Percentiles rank a stretch among this genome's conserved stretches.
phyloP scores from a whole-genome alignment of 2,888 invertebrate genomes.

The Pteria penguin region DNA sequence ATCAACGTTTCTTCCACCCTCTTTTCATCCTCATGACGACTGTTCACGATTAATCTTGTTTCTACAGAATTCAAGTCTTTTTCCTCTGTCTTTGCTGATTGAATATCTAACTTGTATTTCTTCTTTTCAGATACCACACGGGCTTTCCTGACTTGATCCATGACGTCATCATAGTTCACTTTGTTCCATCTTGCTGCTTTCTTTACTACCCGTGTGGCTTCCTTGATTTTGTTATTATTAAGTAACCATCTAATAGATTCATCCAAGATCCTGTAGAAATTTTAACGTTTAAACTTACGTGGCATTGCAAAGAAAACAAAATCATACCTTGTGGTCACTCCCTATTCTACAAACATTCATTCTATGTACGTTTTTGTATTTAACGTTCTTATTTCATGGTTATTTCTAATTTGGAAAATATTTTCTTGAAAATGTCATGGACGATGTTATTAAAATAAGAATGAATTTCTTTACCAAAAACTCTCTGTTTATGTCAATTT shows the following conservation, averaged over 20 bases:
- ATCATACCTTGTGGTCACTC: too few species aligned
- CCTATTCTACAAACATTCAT: not conserved
- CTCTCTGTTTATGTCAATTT: too few species aligned
- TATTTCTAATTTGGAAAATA: too few species aligned
- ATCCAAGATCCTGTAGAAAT: conserved; percentile 61
- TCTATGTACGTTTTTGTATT: too few species aligned
- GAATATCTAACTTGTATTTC: not conserved
- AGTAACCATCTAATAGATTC: conserved; percentile 66
- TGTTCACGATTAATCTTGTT: not conserved
- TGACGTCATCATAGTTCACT: conserved; percentile 41
- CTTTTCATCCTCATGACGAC: not conserved
- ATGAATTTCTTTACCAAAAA: too few species aligned
- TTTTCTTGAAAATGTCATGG: too few species aligned
- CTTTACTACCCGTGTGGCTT: conserved; percentile 52
- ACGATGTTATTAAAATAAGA: too few species aligned
- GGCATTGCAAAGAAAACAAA: too few species aligned
- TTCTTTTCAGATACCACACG: not conserved
- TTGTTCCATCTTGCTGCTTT: conserved; percentile 60
- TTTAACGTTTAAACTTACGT: too few species aligned
- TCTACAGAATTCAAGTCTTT: too few species aligned
- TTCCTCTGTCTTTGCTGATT: not conserved
- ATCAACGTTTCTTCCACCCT: not conserved
- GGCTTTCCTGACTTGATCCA: not conserved
- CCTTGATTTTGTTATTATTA: conserved; percentile 51
- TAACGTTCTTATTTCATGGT: too few species aligned